Evolutionary conservation across 92 coral and sea anemone genomes (phyloP).

Genomic region (Zoanthus sansibaricus): DNA sequence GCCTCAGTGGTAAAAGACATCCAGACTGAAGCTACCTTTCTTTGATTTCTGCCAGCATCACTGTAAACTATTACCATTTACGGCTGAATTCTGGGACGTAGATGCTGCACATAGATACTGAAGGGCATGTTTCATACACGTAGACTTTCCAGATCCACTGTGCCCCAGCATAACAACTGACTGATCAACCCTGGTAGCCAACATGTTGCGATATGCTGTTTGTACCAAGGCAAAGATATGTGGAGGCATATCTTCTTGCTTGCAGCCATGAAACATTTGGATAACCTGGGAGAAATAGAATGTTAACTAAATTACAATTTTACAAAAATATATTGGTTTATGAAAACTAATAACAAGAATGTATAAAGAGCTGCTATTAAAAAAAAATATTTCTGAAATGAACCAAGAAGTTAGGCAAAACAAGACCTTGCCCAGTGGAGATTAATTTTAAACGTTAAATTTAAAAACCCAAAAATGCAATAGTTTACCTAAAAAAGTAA

Average conservation of each 20-base stretch:
- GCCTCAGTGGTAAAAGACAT: too few species aligned
- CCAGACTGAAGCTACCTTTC: too few species aligned
- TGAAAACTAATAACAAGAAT: too few species aligned
- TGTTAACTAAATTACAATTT: background rate
- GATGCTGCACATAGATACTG: constrained; percentile 89
- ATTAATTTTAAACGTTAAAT: too few species aligned
- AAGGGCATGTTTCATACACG: constrained; percentile 80
- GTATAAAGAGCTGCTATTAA: too few species aligned
- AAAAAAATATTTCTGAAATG: too few species aligned
- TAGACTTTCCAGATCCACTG: constrained; percentile 96
- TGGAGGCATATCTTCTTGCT: constrained; percentile 99
- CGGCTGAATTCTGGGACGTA: constrained; percentile 85
- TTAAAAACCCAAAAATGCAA: too few species aligned
- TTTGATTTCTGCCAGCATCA: too few species aligned
- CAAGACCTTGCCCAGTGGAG: too few species aligned
- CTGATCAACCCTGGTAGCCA: constrained; percentile 95
- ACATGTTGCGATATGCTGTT: constrained; percentile 96
- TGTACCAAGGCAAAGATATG: constrained; percentile 97
- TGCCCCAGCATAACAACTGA: constrained; percentile 92
- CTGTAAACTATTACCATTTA: constrained; percentile 71
- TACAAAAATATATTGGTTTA: background rate
- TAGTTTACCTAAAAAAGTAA: too few species aligned
- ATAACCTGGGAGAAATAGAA: constrained; percentile 79
- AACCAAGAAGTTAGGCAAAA: too few species aligned
- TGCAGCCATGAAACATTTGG: constrained; percentile 99